These are phyloP conservation scores for Dilophus febrilis DNA, from an alignment of 2,888 invertebrate genomes.

Conservation along the genomic window DNA sequence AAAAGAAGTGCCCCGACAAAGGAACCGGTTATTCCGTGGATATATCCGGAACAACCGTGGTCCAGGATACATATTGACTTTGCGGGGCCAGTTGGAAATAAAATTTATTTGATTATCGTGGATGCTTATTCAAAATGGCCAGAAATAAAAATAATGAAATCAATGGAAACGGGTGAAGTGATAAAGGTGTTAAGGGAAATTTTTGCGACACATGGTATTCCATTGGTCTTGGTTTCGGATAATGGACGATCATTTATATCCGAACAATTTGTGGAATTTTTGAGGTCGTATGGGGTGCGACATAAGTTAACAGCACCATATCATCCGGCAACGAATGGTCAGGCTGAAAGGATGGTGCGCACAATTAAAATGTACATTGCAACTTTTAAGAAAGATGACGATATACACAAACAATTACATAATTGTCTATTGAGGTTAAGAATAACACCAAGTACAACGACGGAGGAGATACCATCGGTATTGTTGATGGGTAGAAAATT, in stretches of 20 bases:
- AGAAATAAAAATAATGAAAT: slow-evolving; percentile 11
- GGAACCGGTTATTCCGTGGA: slow-evolving; percentile 9
- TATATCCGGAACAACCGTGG: slow-evolving; percentile 10
- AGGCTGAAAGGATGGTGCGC: not conserved
- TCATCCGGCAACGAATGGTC: slow-evolving; percentile 1
- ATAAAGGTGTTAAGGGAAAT: slow-evolving; percentile 7
- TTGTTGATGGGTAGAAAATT: no score
- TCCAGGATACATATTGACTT: slow-evolving; percentile 13
- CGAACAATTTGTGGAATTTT: not conserved
- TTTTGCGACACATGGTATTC: not conserved
- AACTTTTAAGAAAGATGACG: not conserved
- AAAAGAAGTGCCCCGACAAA: slow-evolving; percentile 7
- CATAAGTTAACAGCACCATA: not conserved
- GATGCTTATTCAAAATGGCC: slow-evolving; percentile 15
- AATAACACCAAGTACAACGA: not conserved
- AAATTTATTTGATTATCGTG: slow-evolving; percentile 10
- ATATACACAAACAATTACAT: not conserved
- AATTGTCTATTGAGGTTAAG: not conserved
- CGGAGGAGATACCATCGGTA: not conserved
- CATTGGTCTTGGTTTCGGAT: not conserved
- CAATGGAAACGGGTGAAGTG: slow-evolving; percentile 10
- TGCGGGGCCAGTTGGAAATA: slow-evolving; percentile 9
- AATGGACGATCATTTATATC: not conserved
- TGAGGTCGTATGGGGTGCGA: not conserved
- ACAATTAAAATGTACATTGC: slow-evolving; percentile 1